phyloP scores from a whole-genome alignment of 2,113 vertebrate genomes.

The Lontra canadensis region DNA sequence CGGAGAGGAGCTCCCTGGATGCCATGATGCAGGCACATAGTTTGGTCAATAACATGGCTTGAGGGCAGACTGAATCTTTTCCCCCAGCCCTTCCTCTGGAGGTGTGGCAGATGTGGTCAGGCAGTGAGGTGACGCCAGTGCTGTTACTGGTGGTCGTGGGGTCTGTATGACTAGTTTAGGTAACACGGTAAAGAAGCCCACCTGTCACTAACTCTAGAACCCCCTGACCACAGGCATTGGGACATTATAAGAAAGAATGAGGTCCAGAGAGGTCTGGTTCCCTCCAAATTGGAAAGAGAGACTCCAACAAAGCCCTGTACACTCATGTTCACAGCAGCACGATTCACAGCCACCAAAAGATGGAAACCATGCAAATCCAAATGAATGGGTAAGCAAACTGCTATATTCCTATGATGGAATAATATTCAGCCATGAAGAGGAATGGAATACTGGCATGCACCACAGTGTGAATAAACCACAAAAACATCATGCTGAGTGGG shows the following conservation, averaged over 20 bases:
- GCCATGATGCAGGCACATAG: neutral
- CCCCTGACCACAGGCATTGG: neutral
- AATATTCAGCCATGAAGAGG: neutral
- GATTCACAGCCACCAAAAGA: neutral
- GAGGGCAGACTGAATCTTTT: neutral
- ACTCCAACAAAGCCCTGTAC: neutral
- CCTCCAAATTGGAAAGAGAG: neutral
- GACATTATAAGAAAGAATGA: neutral
- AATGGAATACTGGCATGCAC: fast-evolving
- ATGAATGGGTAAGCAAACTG: neutral
- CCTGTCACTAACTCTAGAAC: neutral
- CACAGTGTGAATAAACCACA: neutral
- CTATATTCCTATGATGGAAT: fast-evolving
- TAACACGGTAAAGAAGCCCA: neutral
- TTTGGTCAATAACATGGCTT: neutral
- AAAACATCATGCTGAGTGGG: neutral
- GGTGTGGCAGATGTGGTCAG: fast-evolving
- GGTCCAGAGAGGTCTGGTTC: neutral
- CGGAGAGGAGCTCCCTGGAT: neutral
- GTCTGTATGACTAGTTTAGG: neutral
- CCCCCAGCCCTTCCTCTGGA: neutral
- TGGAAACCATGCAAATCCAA: neutral
- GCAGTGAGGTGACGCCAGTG: neutral
- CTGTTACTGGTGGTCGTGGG: neutral
- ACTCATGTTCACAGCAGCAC: fast-evolving